These are phyloP conservation scores for Blomia tropicalis DNA, from an alignment of 2,888 invertebrate species.

Conservation along the genomic window DNA sequence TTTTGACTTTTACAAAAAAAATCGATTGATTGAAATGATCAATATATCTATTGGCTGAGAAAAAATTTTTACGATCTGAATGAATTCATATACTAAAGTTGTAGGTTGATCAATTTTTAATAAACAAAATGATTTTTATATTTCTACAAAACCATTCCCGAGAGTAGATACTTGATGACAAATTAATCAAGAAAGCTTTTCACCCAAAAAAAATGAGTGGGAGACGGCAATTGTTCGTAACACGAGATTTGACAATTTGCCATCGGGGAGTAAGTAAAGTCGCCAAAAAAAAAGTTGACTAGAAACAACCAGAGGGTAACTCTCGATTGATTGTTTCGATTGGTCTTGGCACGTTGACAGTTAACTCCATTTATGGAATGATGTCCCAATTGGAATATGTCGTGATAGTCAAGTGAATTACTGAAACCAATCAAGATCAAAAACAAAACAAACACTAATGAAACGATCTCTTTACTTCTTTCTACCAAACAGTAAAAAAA, in stretches of 20 bases:
- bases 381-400: slow-evolving; percentile 13
- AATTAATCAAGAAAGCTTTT: neutral
- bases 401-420: neutral
- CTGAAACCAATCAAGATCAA: neutral
- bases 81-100: too few relatives aligned
- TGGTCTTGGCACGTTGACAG: too few relatives aligned
- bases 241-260: slow-evolving; percentile 14
- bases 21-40: too few relatives aligned
- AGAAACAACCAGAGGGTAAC: too few relatives aligned
- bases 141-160: neutral
- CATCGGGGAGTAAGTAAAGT: neutral
- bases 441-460: neutral
- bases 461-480: too few relatives aligned
- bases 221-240: neutral
- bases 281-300: neutral
- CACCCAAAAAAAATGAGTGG: too few relatives aligned
- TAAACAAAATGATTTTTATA: neutral
- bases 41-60: too few relatives aligned
- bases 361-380: neutral
- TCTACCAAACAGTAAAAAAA: too few relatives aligned
- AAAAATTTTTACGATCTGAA: too few relatives aligned
- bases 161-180: neutral
- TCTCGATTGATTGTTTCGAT: too few relatives aligned
- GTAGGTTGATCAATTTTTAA: slow-evolving; percentile 4
- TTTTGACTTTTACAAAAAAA: too few relatives aligned